These are phyloP conservation scores for Acipenser transmontanus DNA, from an alignment of 2,797 vertebrate species.

Conservation along the genomic window DNA sequence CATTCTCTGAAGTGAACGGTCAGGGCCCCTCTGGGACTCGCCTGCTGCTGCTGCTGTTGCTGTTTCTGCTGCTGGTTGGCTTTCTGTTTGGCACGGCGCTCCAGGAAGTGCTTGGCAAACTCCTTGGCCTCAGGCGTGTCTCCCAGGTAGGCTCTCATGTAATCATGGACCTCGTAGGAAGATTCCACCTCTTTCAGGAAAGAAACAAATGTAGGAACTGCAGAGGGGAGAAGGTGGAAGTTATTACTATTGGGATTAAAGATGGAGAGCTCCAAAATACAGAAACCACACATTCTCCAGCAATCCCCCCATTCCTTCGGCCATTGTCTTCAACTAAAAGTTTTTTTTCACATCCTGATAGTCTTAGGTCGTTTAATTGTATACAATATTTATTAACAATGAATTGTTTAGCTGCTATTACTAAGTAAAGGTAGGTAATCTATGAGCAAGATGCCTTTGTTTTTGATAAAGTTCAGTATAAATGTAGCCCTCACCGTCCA, in stretches of 20 bases:
- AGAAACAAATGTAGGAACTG: slow-evolving; percentile 96
- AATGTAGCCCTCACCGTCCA: slow-evolving; percentile 78
- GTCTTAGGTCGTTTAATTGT: too few species aligned
- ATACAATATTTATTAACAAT: too few species aligned
- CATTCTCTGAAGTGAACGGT: too few species aligned
- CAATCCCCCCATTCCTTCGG: slow-evolving; percentile 1
- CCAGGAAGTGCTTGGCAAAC: slow-evolving; percentile 98
- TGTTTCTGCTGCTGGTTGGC: slow-evolving; percentile 77
- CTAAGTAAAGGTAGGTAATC: neutral
- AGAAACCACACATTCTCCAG: too few species aligned
- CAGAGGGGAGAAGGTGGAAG: slow-evolving; percentile 17
- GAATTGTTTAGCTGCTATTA: too few species aligned
- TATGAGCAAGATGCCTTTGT: neutral
- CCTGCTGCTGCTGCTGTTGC: slow-evolving; percentile 59
- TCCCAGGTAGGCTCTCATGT: slow-evolving; percentile 91
- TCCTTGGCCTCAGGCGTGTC: slow-evolving; percentile 96
- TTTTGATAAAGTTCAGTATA: too few species aligned
- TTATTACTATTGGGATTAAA: neutral
- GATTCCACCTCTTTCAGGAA: slow-evolving; percentile 98
- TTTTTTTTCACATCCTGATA: too few species aligned
- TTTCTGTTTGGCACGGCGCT: slow-evolving; percentile 98
- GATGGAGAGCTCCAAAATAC: neutral
- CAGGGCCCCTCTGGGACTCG: slow-evolving; percentile 14
- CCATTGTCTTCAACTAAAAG: too few species aligned
- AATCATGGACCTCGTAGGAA: slow-evolving; percentile 95